Percentiles rank a stretch among this genome's conserved stretches.
Conservation (phyloP, 2,113 vertebrate species). For the Limanda limanda region DNA sequence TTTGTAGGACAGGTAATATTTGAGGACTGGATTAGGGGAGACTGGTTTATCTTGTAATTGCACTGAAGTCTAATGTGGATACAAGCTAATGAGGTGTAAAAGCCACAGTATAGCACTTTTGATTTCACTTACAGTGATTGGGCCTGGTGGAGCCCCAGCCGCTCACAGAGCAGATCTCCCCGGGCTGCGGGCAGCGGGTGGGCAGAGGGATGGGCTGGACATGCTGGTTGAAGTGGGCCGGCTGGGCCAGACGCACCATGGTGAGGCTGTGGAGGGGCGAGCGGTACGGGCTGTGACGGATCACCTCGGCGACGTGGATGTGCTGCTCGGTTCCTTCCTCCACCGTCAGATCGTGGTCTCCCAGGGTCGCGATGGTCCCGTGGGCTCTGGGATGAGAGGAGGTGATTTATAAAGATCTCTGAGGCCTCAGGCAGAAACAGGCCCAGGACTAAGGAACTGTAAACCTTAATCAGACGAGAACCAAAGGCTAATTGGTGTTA, state of each 20-base stretch:
- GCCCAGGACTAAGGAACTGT: not conserved
- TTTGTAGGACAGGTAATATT: too few species aligned
- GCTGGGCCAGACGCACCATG: slow-evolving; percentile 71
- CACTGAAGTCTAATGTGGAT: slow-evolving; percentile 7
- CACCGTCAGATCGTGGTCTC: slow-evolving; percentile 73
- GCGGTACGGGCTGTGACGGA: slow-evolving; percentile 75
- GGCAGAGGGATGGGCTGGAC: slow-evolving; percentile 70
- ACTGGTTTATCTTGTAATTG: slow-evolving; percentile 22
- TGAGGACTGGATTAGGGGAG: slow-evolving; percentile 32
- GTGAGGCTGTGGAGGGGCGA: slow-evolving; percentile 64
- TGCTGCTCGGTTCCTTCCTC: slow-evolving; percentile 76
- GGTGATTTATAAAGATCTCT: not conserved
- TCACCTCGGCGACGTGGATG: slow-evolving; percentile 33
- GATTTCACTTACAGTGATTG: slow-evolving; percentile 53
- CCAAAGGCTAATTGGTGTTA: slow-evolving; percentile 28
- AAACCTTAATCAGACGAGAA: slow-evolving; percentile 14
- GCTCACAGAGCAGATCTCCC: slow-evolving; percentile 74
- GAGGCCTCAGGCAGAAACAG: slow-evolving; percentile 24
- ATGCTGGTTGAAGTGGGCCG: slow-evolving; percentile 14
- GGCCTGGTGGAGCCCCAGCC: slow-evolving; percentile 75
- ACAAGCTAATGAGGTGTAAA: slow-evolving; percentile 42
- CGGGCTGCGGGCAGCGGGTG: slow-evolving; percentile 59
- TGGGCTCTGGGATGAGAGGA: slow-evolving; percentile 32
- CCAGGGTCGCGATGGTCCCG: slow-evolving; percentile 66
- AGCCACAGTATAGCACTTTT: slow-evolving; percentile 21